Conservation (phyloP, 2,888 invertebrate species). For the Macropis europaea region DNA sequence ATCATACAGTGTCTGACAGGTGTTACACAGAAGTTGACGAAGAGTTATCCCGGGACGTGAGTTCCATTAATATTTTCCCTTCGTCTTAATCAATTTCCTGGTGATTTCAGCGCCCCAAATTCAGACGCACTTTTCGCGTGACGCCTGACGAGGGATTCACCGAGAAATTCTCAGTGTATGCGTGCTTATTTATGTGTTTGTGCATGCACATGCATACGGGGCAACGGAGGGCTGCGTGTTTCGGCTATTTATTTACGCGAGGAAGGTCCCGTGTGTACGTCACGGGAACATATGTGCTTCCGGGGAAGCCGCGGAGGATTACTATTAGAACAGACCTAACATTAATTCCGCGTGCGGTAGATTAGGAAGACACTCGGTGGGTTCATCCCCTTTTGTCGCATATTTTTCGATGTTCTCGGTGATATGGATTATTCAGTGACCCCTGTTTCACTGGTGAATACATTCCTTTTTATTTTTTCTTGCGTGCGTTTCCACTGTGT, state of each 20-base stretch:
- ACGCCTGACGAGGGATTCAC: constrained; percentile 11
- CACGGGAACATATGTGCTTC: constrained; percentile 28
- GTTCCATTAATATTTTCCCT: neutral
- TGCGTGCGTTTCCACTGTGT: no score
- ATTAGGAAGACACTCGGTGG: constrained; percentile 71
- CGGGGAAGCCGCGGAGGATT: constrained; percentile 53
- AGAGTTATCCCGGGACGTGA: no score
- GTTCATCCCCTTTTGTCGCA: constrained; percentile 64
- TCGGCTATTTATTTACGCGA: constrained; percentile 61
- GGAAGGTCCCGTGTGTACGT: constrained; percentile 53
- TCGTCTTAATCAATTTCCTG: constrained; percentile 10
- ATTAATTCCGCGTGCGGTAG: constrained; percentile 73
- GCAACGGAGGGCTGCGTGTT: constrained; percentile 15
- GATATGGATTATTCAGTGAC: neutral
- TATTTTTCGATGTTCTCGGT: constrained; percentile 10
- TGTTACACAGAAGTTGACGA: no score
- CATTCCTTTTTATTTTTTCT: no score
- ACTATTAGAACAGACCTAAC: constrained; percentile 68
- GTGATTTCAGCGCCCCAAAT: constrained; percentile 1
- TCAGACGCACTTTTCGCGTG: constrained; percentile 24
- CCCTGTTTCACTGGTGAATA: neutral
- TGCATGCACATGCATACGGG: neutral
- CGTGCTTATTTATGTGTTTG: neutral
- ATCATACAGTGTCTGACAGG: no score
- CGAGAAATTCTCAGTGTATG: constrained; percentile 4